Percentiles rank a stretch among this genome's conserved stretches.
Conservation (phyloP, 1,140 invertebrate species). For the Anagrus nilaparvatae region DNA sequence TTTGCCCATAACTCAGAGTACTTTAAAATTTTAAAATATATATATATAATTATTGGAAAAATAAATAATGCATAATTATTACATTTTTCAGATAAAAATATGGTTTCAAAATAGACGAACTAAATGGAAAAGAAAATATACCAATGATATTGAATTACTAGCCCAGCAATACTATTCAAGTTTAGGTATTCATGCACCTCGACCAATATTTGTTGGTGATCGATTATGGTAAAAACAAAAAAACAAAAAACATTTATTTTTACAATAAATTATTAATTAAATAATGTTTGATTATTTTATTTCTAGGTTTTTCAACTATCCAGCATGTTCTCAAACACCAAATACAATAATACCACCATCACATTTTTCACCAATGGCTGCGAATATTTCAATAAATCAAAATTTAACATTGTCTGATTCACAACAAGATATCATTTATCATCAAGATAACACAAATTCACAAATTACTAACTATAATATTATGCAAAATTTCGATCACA, state of each 20-base stretch:
- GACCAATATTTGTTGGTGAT: conserved; percentile 81
- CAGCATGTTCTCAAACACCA: conserved; percentile 35
- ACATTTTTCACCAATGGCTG: conserved; percentile 31
- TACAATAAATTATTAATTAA: background rate
- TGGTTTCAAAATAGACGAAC: conserved; percentile 90
- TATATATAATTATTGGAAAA: too few relatives aligned
- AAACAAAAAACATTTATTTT: background rate
- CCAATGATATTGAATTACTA: conserved; percentile 75
- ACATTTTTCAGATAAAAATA: conserved; percentile 71
- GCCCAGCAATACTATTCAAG: conserved; percentile 84
- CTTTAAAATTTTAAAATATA: too few relatives aligned
- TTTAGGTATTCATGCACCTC: conserved; percentile 63
- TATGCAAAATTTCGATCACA: conserved; percentile 30
- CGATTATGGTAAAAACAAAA: conserved; percentile 56
- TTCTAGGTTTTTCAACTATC: conserved; percentile 47
- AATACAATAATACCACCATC: conserved; percentile 27
- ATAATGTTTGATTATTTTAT: conserved; percentile 1
- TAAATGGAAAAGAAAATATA: conserved; percentile 86
- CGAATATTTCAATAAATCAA: conserved; percentile 31
- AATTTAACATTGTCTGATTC: conserved; percentile 25
- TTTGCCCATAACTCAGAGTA: too few relatives aligned
- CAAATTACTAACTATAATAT: conserved; percentile 26
- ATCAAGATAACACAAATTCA: conserved; percentile 24
- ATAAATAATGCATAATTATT: too few relatives aligned
- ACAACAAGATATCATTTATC: conserved; percentile 29